Conservation (phyloP, 2,888 invertebrate species). For the Lypha dubia region DNA sequence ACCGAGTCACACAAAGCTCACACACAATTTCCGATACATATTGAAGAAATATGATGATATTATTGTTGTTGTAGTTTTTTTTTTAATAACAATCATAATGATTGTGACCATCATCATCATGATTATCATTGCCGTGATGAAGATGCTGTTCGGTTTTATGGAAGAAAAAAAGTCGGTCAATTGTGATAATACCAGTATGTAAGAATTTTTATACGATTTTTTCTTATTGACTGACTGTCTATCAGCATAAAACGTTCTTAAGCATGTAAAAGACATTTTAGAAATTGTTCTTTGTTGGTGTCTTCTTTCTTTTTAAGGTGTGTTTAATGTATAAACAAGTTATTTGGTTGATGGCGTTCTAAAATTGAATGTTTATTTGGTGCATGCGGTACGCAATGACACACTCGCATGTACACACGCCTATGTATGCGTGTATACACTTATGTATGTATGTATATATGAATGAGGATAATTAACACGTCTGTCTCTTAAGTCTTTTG, state of each 20-base stretch:
- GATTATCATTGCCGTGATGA: constrained; percentile 18
- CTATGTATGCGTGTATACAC: no score
- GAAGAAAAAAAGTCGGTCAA: constrained; percentile 58
- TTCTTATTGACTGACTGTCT: constrained; percentile 22
- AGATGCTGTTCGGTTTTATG: constrained; percentile 35
- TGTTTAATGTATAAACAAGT: constrained; percentile 18
- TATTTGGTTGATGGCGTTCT: constrained; percentile 26
- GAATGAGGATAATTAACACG: constrained; percentile 15
- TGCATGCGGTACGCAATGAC: neutral
- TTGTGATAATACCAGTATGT: constrained; percentile 43
- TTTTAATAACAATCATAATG: neutral
- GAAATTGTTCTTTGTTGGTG: constrained; percentile 25
- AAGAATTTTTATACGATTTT: constrained; percentile 21
- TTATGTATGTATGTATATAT: neutral
- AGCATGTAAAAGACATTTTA: constrained; percentile 49
- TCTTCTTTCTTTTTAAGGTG: constrained; percentile 23
- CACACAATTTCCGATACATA: constrained; percentile 25
- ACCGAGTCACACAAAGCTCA: constrained; percentile 7
- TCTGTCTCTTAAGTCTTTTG: constrained; percentile 35
- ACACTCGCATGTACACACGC: neutral
- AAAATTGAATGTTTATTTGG: constrained; percentile 8
- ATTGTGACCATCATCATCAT: neutral
- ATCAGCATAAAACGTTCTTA: constrained; percentile 24
- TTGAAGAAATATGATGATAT: constrained; percentile 16
- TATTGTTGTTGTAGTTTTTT: constrained; percentile 33